These are phyloP conservation scores for Bostrychus sinensis DNA, from an alignment of 2,113 vertebrate genomes.

Conservation along the genomic window DNA sequence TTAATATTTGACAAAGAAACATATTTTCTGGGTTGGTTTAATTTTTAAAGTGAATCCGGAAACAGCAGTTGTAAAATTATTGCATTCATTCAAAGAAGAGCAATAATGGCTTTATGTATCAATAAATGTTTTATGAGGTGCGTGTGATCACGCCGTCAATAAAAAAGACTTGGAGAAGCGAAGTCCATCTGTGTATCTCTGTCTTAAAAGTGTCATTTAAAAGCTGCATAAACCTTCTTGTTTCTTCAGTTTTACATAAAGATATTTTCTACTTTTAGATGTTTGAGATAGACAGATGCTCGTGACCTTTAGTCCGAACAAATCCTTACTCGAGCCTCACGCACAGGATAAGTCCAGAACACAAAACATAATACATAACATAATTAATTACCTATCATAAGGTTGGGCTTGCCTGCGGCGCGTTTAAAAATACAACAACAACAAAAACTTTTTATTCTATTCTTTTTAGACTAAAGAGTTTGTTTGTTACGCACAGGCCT, in stretches of 20 bases:
- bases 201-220: conserved; percentile 22
- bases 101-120: conserved; percentile 96
- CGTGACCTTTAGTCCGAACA: neutral
- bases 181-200: conserved; percentile 58
- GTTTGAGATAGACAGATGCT: neutral
- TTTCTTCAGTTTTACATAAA: neutral
- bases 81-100: conserved; percentile 83
- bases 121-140: conserved; percentile 99
- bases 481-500: conserved; percentile 25
- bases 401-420: too few species aligned
- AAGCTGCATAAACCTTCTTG: neutral
- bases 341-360: too few species aligned
- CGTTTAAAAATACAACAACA: too few species aligned
- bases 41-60: conserved; percentile 57
- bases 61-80: conserved; percentile 67
- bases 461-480: neutral
- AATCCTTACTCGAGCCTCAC: neutral
- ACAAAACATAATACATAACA: too few species aligned
- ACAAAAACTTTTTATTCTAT: too few species aligned
- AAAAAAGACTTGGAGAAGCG: conserved; percentile 85
- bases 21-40: conserved; percentile 55
- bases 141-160: conserved; percentile 96
- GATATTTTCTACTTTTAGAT: neutral
- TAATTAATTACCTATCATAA: too few species aligned
- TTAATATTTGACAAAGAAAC: conserved; percentile 63